Base-by-base conservation (phyloP, 2,113 vertebrate species). In the Ptychochromis oligacanthus region DNA sequence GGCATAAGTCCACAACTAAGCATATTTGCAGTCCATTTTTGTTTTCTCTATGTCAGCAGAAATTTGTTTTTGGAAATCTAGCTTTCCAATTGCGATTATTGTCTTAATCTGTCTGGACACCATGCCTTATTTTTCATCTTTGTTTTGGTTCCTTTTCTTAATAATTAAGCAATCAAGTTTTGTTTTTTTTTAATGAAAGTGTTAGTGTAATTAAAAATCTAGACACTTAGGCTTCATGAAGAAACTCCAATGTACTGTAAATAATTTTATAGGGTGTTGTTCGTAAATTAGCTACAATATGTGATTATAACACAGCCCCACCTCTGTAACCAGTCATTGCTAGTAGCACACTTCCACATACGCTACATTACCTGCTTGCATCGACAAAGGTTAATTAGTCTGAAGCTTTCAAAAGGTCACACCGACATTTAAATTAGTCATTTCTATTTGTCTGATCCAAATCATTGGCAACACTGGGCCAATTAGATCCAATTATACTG, bases 401-500 rank as follows among this genome's bases (percentile, higher is more conserved):
- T n/a, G 78, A 87, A 83, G 90, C 82, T 93, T 93, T 91, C 81
- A 87, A 92, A 96, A 95, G 93, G 89, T 91, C 87, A 95, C 40
- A 15, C 18, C 65, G 82, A 85, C 87, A 94, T 95, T 95, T 96
- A 92, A 85, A 92, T 85, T 57, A 90, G 79, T 89, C 91, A 78
- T 79, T 72, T 43, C 82, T 94, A 85, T 96, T 96, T 91, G 89
- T 95, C 94, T 95, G 94, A 95, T 13, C 7, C 79, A 81, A 95
- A 96, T 94, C 91, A 81, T 80, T 77, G 88, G 62, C 84, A 94
- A 93, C 84, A 72, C 87, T 92, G 86, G 89, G 92, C 94, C 92
- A 95, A 92, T 95, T 94, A 94, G 94, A 94, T 95, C 90, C 96
- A 95, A 95, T 97, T 96, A 94, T 81, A 57, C 36, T 62, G 85